Percentiles rank a stretch among this genome's conserved stretches.
These are phyloP conservation scores for Drosophila anceps DNA, from an alignment of 2,888 invertebrate genomes.

Conservation along the genomic window DNA sequence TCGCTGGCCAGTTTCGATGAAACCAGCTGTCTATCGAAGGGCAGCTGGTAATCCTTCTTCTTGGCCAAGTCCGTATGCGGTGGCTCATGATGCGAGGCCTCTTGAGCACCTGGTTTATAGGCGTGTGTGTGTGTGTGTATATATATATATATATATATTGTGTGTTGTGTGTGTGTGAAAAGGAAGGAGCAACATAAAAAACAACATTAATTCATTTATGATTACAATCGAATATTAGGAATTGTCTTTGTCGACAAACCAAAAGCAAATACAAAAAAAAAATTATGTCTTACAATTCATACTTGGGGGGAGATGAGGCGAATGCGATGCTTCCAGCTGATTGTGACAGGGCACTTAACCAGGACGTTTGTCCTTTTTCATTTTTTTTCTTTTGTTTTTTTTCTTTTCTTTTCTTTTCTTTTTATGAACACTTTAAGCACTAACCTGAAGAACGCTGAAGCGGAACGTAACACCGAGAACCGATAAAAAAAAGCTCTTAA, in stretches of 20 bases:
- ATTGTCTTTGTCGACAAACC: background rate
- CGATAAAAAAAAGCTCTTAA: slow-evolving; percentile 7
- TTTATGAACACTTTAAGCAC: slow-evolving; percentile 39
- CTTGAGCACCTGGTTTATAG: slow-evolving; percentile 22
- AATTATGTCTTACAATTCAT: slow-evolving; percentile 28
- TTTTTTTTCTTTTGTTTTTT: background rate
- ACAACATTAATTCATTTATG: slow-evolving; percentile 30
- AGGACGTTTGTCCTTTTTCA: background rate
- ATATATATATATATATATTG: too few relatives aligned
- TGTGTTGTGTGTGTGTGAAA: background rate
- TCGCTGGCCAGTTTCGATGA: slow-evolving; percentile 93
- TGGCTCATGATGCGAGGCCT: background rate
- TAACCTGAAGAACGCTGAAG: slow-evolving; percentile 29
- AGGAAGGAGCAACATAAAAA: slow-evolving; percentile 33
- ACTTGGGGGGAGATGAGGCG: slow-evolving; percentile 11
- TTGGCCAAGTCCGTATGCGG: slow-evolving; percentile 9
- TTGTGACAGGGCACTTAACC: slow-evolving; percentile 28
- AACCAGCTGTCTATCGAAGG: slow-evolving; percentile 91
- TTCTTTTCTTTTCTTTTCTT: background rate
- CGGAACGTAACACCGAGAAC: slow-evolving; percentile 5
- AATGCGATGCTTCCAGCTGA: slow-evolving; percentile 15
- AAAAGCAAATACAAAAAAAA: background rate
- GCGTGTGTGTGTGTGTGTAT: background rate
- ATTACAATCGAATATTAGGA: background rate
- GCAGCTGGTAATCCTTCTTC: slow-evolving; percentile 54